phyloP scores from a whole-genome alignment of 1,140 invertebrate species.

The Diplogasteroides magnus region DNA sequence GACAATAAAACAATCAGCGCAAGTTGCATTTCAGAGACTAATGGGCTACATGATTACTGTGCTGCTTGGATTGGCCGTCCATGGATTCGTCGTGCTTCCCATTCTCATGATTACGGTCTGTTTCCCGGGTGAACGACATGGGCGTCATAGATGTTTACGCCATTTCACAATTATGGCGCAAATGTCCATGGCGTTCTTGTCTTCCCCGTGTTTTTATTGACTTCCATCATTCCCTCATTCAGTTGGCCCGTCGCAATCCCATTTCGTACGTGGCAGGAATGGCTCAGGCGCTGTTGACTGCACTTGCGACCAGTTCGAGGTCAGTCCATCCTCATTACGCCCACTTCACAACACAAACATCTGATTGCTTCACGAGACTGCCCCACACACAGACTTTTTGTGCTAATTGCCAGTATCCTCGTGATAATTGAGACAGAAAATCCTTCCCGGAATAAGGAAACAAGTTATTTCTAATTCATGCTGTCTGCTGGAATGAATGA shows the following conservation, averaged over 20 bases:
- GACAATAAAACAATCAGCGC: too few species aligned
- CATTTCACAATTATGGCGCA: too few species aligned
- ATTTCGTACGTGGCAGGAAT: constrained; percentile 77
- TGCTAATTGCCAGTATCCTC: too few species aligned
- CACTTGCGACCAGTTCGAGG: constrained; percentile 76
- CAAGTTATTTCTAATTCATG: too few species aligned
- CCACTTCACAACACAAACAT: too few species aligned
- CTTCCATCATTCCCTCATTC: not conserved
- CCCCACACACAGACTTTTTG: not conserved
- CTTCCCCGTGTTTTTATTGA: not conserved
- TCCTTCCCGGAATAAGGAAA: too few species aligned
- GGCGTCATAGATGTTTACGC: too few species aligned
- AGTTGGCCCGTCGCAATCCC: constrained; percentile 74
- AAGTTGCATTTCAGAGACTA: constrained; percentile 64
- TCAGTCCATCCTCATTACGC: constrained; percentile 6
- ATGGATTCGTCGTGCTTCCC: constrained; percentile 76
- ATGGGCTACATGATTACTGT: constrained; percentile 81
- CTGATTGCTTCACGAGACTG: too few species aligned
- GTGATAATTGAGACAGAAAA: too few species aligned
- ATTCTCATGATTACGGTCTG: constrained; percentile 69
- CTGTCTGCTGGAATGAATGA: not conserved
- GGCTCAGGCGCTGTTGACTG: constrained; percentile 76
- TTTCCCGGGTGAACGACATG: too few species aligned
- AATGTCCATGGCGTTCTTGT: too few species aligned
- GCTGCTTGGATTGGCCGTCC: constrained; percentile 73